Conservation (phyloP, 2,113 vertebrate species). For the Austrofundulus limnaeus region DNA sequence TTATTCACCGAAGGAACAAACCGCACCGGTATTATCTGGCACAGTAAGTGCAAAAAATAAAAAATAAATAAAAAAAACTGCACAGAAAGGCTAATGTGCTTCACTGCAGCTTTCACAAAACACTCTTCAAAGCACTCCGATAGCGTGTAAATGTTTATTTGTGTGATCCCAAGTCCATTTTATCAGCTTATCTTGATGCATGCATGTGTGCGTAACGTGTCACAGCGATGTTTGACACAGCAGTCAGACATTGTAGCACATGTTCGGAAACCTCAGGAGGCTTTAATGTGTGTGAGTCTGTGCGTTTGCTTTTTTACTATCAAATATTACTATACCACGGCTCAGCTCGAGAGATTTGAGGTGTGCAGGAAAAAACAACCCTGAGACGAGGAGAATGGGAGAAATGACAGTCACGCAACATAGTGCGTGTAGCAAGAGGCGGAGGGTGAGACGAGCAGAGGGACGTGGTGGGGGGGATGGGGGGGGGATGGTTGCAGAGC, state of each 20-base stretch:
- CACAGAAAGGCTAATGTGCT: slow-evolving; percentile 61
- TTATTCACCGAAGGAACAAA: slow-evolving; percentile 60
- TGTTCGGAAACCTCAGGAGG: slow-evolving; percentile 5
- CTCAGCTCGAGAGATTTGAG: slow-evolving; percentile 14
- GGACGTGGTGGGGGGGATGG: slow-evolving; percentile 25
- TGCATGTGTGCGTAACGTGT: slow-evolving; percentile 35
- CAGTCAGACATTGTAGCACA: slow-evolving; percentile 22
- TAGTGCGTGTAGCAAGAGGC: slow-evolving; percentile 56
- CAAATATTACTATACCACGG: slow-evolving; percentile 12
- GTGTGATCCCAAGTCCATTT: slow-evolving; percentile 45
- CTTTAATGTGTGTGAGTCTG: slow-evolving; percentile 20
- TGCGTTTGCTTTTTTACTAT: slow-evolving; percentile 18
- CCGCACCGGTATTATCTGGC: slow-evolving; percentile 64
- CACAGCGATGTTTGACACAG: slow-evolving; percentile 35
- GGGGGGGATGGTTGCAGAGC: slow-evolving; percentile 47
- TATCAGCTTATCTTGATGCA: slow-evolving; percentile 40
- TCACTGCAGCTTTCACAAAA: slow-evolving; percentile 53
- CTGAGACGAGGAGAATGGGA: slow-evolving; percentile 15
- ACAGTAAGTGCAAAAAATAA: slow-evolving; percentile 29
- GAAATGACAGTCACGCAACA: slow-evolving; percentile 43
- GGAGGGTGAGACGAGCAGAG: slow-evolving; percentile 34
- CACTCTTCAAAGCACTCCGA: slow-evolving; percentile 27
- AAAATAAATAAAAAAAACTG: neutral
- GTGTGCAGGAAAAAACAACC: slow-evolving; percentile 24
- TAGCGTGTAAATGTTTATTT: slow-evolving; percentile 31